phyloP scores from a whole-genome alignment of 2,888 invertebrate genomes.

The Oligia latruncula region DNA sequence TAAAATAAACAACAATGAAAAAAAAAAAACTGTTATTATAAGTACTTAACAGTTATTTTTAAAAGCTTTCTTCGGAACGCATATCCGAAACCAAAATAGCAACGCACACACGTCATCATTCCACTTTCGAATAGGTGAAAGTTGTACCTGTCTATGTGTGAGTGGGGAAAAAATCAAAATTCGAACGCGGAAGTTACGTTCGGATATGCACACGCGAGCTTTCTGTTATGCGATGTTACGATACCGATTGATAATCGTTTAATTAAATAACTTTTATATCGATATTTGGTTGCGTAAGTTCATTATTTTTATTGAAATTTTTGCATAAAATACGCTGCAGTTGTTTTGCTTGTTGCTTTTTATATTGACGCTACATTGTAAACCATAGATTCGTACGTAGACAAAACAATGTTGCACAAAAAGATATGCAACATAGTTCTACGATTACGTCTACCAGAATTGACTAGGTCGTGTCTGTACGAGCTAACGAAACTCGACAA shows the following conservation, averaged over 20 bases:
- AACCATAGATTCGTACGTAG: neutral
- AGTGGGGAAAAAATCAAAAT: constrained; percentile 70
- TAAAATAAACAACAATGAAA: constrained; percentile 15
- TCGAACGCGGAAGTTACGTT: constrained; percentile 76
- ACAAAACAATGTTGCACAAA: constrained; percentile 19
- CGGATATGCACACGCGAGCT: constrained; percentile 72
- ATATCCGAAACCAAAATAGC: constrained; percentile 65
- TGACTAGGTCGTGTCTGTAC: constrained; percentile 54
- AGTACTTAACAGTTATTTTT: constrained; percentile 59
- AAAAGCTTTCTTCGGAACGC: constrained; percentile 68
- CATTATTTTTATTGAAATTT: constrained; percentile 12
- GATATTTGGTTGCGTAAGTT: constrained; percentile 52
- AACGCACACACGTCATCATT: constrained; percentile 63
- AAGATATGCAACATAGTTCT: constrained; percentile 26
- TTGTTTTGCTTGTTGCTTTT: constrained; percentile 3
- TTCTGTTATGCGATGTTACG: constrained; percentile 69
- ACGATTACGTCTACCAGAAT: constrained; percentile 13
- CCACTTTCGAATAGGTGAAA: constrained; percentile 77
- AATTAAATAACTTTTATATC: constrained; percentile 55
- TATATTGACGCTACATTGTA: neutral
- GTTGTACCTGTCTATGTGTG: constrained; percentile 67
- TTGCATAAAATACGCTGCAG: constrained; percentile 30
- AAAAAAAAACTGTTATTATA: constrained; percentile 13
- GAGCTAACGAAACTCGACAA: constrained; percentile 19
- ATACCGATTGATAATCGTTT: constrained; percentile 64